phyloP scores from a whole-genome alignment of 2,888 invertebrate genomes.

The Ametastegia equiseti region DNA sequence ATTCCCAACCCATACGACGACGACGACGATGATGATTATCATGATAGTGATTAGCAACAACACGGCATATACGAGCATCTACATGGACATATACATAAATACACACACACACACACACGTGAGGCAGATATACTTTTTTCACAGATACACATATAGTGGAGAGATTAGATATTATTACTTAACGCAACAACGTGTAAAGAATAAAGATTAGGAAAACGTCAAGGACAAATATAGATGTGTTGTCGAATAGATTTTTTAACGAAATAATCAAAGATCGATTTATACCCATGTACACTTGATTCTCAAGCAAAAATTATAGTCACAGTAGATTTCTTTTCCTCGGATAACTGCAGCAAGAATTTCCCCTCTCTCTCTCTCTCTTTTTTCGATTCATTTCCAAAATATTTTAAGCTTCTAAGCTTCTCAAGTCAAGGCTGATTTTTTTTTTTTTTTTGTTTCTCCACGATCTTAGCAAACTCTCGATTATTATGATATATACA shows the following conservation, averaged over 20 bases:
- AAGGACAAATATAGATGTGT: background rate
- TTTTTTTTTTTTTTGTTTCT: too few species aligned
- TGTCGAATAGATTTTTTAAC: background rate
- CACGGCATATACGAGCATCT: background rate
- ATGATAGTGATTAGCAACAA: background rate
- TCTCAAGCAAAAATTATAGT: too few species aligned
- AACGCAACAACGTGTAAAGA: background rate
- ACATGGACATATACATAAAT: background rate
- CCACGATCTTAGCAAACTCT: too few species aligned
- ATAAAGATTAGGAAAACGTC: constrained; percentile 16
- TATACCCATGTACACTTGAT: background rate
- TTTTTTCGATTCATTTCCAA: too few species aligned
- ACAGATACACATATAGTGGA: background rate
- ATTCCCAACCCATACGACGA: constrained; percentile 7
- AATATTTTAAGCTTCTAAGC: too few species aligned
- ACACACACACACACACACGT: background rate
- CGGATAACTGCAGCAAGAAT: too few species aligned
- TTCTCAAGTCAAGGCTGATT: too few species aligned
- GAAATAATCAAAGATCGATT: background rate
- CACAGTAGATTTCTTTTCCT: background rate
- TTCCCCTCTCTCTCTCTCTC: too few species aligned
- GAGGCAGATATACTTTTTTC: background rate
- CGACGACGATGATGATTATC: background rate
- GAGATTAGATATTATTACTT: constrained; percentile 33
- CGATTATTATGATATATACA: too few species aligned